A percentile compares a stretch with the other conserved stretches of the same genome.
These are phyloP conservation scores for Aphidius ervi DNA, from an alignment of 1,140 invertebrate genomes.

Conservation along the genomic window DNA sequence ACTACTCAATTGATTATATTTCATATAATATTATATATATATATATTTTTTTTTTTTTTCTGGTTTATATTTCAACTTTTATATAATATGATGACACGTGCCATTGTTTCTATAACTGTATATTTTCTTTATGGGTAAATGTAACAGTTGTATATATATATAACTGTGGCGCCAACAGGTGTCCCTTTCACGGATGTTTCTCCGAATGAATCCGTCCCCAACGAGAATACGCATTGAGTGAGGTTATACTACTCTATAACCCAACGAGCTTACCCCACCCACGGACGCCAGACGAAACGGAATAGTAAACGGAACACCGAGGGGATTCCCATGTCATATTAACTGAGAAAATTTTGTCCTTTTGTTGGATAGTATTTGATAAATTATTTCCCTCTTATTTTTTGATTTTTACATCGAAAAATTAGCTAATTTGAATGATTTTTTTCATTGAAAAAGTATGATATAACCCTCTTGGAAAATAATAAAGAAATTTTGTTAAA, in stretches of 20 bases:
- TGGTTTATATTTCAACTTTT: background rate
- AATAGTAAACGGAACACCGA: constrained; percentile 52
- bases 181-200: constrained; percentile 55
- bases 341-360: constrained; percentile 35
- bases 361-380: background rate
- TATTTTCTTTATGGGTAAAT: constrained; percentile 8
- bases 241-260: constrained; percentile 16
- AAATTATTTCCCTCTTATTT: background rate
- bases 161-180: constrained; percentile 47
- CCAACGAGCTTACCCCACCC: constrained; percentile 47
- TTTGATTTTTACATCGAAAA: too few species aligned
- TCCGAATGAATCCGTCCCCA: constrained; percentile 54
- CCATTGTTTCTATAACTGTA: constrained; percentile 21
- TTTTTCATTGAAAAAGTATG: too few species aligned
- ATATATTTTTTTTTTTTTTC: background rate
- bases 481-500: too few species aligned
- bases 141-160: constrained; percentile 15
- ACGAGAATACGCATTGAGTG: constrained; percentile 21
- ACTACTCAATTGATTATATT: background rate
- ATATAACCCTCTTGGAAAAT: too few species aligned
- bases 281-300: constrained; percentile 52
- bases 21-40: background rate
- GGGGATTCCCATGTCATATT: constrained; percentile 34
- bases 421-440: too few species aligned
- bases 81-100: constrained; percentile 10